Base-by-base conservation (phyloP, 1,140 invertebrate genomes). In the Pseudoatta argentina region DNA sequence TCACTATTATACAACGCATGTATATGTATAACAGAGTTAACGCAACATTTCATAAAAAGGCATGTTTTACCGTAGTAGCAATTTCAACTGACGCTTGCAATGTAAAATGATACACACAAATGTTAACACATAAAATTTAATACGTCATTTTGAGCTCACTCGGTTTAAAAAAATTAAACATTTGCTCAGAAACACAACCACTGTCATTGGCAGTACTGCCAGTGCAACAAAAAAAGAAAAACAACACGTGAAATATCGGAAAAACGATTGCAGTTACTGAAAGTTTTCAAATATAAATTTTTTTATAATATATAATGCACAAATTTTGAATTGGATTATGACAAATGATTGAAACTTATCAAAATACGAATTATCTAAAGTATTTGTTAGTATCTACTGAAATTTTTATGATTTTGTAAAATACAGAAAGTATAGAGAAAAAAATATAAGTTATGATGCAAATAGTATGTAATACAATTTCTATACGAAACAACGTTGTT, bases 171-270 rank as follows among this genome's bases (percentile, higher is more conserved):
- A 91, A 93, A 92, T 93, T 93, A 91, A 92, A 93, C 86, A 90
- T 91, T 88, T 88, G 88, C 91, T 92, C 88, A 87, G 86, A 90
- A 92, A 92, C 88, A 82, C 81, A 75, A 87, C 85, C 81, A 83
- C 87, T 92, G 91, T 86, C 87, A 92, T 85, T 87, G 83, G 87
- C 88, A 92, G 91, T 85, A 83, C 87, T 86, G 77, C 78, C 73
- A 83, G 72, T 34, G 81, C 82, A 81, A 75, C 53, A 85, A 79
- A 83, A 61, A 69, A 51, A 89, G 59, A 64, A 87, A 88, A 89
- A 93, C 6, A 87, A 89, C 87, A 90, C 87, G 86, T 87, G 85
- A 73, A 88, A 59, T 63, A 5, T 10, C 7, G n/a, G 71, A 63
- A 63, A 71, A 78, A 66, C n/a, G 51, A 51, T 53, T 59, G 55